Percentiles rank a stretch among this genome's conserved stretches.
phyloP scores from a whole-genome alignment of 1,140 invertebrate species.

The Chymomyza costata region DNA sequence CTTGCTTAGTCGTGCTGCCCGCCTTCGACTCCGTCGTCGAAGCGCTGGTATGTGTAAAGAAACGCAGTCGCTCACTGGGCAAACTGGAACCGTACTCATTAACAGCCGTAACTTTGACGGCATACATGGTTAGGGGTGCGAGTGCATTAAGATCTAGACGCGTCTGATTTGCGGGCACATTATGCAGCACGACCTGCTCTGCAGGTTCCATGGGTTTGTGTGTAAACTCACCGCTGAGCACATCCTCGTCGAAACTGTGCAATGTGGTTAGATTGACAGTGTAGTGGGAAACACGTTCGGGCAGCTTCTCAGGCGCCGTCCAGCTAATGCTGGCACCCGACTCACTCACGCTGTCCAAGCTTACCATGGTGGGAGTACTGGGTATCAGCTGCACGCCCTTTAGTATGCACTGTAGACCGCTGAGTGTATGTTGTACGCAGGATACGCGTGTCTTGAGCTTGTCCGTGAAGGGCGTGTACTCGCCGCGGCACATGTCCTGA shows the following conservation, averaged over 20 bases:
- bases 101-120: slow-evolving; percentile 82
- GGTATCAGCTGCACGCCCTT: slow-evolving; percentile 88
- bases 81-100: slow-evolving; percentile 86
- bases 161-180: slow-evolving; percentile 76
- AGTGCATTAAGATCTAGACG: slow-evolving; percentile 78
- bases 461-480: slow-evolving; percentile 88
- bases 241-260: slow-evolving; percentile 79
- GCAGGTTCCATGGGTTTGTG: slow-evolving; percentile 10
- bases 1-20: slow-evolving; percentile 44
- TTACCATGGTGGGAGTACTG: slow-evolving; percentile 81
- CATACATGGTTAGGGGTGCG: slow-evolving; percentile 88
- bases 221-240: slow-evolving; percentile 44
- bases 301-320: slow-evolving; percentile 79
- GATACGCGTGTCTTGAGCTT: slow-evolving; percentile 89
- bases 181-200: slow-evolving; percentile 75
- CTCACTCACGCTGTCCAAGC: slow-evolving; percentile 83
- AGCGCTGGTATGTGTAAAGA: slow-evolving; percentile 63
- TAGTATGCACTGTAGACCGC: slow-evolving; percentile 86
- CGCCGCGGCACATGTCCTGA: slow-evolving; percentile 88
- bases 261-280: slow-evolving; percentile 84
- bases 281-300: slow-evolving; percentile 81
- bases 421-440: slow-evolving; percentile 87
- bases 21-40: slow-evolving; percentile 45
- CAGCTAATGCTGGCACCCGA: slow-evolving; percentile 83
- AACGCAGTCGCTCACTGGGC: slow-evolving; percentile 81